Evolutionary conservation across 2,888 invertebrate species (phyloP).

Genomic region (Callyntrura sp.): DNA sequence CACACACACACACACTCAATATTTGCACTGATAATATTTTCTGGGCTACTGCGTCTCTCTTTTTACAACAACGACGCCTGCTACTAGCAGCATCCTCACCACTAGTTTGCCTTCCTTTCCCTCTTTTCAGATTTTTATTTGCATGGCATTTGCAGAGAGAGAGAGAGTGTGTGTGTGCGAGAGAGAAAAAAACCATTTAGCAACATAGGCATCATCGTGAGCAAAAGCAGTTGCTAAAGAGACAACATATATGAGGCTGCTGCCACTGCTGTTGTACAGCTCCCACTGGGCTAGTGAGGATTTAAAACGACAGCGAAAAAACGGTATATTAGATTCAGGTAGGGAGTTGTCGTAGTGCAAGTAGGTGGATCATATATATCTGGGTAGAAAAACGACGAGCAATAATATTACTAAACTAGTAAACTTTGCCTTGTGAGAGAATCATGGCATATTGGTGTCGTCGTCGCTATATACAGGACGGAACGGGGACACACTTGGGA

Average conservation of each 20-base stretch:
- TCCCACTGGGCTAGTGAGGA: neutral
- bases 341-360: conserved; percentile 16
- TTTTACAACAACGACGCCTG: neutral
- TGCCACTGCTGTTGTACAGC: neutral
- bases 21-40: neutral
- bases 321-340: neutral
- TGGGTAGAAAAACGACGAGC: neutral
- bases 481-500: neutral
- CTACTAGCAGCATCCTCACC: neutral
- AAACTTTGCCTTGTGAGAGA: neutral
- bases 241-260: neutral
- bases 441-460: too few species aligned
- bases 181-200: too few species aligned
- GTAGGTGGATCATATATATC: neutral
- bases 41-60: conserved; percentile 44
- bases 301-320: neutral
- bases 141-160: conserved; percentile 11
- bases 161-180: too few species aligned
- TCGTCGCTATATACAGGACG: neutral
- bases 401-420: neutral
- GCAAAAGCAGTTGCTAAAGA: neutral
- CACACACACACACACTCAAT: too few species aligned
- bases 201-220: neutral
- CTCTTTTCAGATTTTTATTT: neutral
- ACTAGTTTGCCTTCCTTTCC: conserved; percentile 32